A percentile compares a stretch with the other conserved stretches of the same genome.
Conservation (phyloP, 2,888 invertebrate species). For the Leptinotarsa peninsularis region DNA sequence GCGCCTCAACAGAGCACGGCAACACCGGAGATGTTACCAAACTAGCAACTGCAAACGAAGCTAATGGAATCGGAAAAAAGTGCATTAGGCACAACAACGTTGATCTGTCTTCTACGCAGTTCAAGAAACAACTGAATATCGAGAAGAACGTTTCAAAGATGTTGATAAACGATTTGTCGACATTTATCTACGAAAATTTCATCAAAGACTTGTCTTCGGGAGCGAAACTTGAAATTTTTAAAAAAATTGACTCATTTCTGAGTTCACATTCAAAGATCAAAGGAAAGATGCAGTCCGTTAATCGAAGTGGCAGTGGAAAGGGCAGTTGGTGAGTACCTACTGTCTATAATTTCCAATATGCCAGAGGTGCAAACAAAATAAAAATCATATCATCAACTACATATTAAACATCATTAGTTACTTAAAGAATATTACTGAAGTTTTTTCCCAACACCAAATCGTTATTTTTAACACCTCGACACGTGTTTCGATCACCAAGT, state of each 20-base stretch:
- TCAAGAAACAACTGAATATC: conserved; percentile 21
- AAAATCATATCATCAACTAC: too few relatives aligned
- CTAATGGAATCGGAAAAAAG: not conserved
- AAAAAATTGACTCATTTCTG: conserved; percentile 25
- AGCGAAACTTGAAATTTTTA: conserved; percentile 26
- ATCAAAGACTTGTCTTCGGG: conserved; percentile 21
- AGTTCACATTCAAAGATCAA: conserved; percentile 14
- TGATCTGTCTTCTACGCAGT: conserved; percentile 25
- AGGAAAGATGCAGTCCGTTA: not conserved
- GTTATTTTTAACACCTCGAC: too few relatives aligned
- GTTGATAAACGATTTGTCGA: conserved; percentile 39
- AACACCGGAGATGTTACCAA: conserved; percentile 5
- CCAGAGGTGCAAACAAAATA: too few relatives aligned
- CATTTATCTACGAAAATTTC: conserved; percentile 41
- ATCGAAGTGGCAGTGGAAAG: conserved; percentile 7
- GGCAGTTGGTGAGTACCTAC: conserved; percentile 25
- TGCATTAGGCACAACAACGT: conserved; percentile 15
- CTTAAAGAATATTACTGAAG: too few relatives aligned
- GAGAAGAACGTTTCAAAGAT: conserved; percentile 28
- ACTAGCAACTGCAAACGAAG: not conserved
- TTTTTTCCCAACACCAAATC: too few relatives aligned
- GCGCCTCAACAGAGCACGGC: not conserved
- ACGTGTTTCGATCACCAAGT: too few relatives aligned
- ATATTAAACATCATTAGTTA: too few relatives aligned
- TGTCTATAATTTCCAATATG: not conserved